Evolutionary conservation across 1,140 invertebrate genomes (phyloP).

Genomic region (Pogonomyrmex californicus): DNA sequence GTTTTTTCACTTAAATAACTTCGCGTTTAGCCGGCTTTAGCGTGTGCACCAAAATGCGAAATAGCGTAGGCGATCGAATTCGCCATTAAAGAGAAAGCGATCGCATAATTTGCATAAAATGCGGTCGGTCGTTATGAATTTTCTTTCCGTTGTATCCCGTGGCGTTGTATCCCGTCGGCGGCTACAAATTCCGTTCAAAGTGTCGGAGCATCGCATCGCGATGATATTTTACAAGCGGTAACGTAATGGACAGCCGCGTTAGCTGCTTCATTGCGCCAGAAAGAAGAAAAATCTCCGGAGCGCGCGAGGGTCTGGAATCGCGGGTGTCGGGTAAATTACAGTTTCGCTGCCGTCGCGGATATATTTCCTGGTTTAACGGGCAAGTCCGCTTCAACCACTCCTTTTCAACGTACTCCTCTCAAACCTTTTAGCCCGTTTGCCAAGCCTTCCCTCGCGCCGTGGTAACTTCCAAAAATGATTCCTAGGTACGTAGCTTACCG

Average conservation of each 20-base stretch:
- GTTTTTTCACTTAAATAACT: not conserved
- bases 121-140: not conserved
- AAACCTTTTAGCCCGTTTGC: slow-evolving; percentile 70
- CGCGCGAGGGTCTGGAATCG: slow-evolving; percentile 21
- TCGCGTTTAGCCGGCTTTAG: not conserved
- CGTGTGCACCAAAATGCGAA: not conserved
- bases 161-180: not conserved
- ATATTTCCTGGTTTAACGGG: slow-evolving; percentile 67
- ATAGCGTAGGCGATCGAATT: not conserved
- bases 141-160: not conserved
- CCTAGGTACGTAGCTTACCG: not conserved
- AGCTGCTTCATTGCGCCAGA: slow-evolving; percentile 10
- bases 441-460: not conserved
- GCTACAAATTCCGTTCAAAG: slow-evolving; percentile 1
- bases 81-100: not conserved
- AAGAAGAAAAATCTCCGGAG: slow-evolving; percentile 43
- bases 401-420: slow-evolving; percentile 60
- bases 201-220: not conserved
- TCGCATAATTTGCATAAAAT: slow-evolving; percentile 19
- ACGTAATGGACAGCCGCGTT: slow-evolving; percentile 29
- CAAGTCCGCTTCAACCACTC: slow-evolving; percentile 44
- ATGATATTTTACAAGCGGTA: slow-evolving; percentile 26
- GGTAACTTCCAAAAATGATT: slow-evolving; percentile 61
- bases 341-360: slow-evolving; percentile 50
- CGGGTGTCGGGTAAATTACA: slow-evolving; percentile 67